Evolutionary conservation across 2,113 vertebrate species (phyloP).

Genomic region (Nycticorax nycticorax): DNA sequence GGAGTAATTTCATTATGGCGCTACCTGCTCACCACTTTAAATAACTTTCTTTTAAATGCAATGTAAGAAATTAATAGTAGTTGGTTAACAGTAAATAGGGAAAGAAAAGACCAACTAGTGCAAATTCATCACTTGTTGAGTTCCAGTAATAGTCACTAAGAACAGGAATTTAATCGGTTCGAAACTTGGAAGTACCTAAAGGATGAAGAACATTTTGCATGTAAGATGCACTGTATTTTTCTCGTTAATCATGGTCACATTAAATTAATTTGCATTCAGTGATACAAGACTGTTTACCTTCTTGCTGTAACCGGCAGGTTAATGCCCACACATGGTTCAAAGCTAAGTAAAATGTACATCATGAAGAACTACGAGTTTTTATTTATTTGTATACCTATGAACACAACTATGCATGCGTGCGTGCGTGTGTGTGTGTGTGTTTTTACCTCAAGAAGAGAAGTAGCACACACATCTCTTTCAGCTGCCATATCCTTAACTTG

Average conservation of each 20-base stretch:
- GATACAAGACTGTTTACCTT: background rate
- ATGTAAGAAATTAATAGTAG: background rate
- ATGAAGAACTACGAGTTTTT: background rate
- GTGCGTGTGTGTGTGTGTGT: accelerated
- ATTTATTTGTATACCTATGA: background rate
- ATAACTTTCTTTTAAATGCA: background rate
- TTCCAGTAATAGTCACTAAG: background rate
- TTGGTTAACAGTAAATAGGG: background rate
- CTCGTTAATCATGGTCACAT: background rate
- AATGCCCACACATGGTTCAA: background rate
- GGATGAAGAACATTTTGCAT: background rate
- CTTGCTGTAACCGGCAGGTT: background rate
- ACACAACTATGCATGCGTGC: background rate
- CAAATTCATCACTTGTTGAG: background rate
- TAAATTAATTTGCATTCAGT: background rate
- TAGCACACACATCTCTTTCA: background rate
- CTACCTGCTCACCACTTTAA: background rate
- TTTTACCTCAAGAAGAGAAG: background rate
- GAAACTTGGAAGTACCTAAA: background rate
- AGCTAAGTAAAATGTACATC: background rate
- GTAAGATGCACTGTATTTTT: background rate
- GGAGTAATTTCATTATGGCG: background rate
- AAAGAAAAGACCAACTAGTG: background rate
- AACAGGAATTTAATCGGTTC: background rate
- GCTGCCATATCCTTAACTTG: background rate